Conservation (phyloP, 2,797 vertebrate genomes). For the Hozukius guyotensis region DNA sequence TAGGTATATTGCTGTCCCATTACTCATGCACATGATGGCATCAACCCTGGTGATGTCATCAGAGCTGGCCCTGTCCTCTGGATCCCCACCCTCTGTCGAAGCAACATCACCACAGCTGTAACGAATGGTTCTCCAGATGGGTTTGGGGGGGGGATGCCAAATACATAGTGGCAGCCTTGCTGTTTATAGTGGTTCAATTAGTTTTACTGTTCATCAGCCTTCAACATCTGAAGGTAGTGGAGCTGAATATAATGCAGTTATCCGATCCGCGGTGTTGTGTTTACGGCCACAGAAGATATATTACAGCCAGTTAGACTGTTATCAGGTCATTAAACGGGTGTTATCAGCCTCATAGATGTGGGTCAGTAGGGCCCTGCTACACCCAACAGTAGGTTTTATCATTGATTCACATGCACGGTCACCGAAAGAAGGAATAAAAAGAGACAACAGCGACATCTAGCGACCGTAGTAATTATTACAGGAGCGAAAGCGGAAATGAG, state of each 20-base stretch:
- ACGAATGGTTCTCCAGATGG: background rate
- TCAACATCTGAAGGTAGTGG: background rate
- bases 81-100: background rate
- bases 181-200: background rate
- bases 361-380: no score
- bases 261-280: background rate
- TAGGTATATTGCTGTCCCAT: background rate
- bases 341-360: background rate
- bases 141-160: background rate
- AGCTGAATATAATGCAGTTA: background rate
- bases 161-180: background rate
- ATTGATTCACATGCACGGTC: no score
- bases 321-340: background rate
- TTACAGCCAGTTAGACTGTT: background rate
- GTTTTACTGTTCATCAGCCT: background rate
- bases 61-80: background rate
- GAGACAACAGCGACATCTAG: no score
- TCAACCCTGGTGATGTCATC: conserved; percentile 11
- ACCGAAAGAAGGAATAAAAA: no score
- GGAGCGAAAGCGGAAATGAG: no score
- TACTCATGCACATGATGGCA: background rate
- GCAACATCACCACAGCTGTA: background rate
- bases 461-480: no score
- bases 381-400: no score
- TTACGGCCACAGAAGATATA: background rate